Evolutionary conservation across 2,888 invertebrate genomes (phyloP).

Genomic region (Phengaris alcon): DNA sequence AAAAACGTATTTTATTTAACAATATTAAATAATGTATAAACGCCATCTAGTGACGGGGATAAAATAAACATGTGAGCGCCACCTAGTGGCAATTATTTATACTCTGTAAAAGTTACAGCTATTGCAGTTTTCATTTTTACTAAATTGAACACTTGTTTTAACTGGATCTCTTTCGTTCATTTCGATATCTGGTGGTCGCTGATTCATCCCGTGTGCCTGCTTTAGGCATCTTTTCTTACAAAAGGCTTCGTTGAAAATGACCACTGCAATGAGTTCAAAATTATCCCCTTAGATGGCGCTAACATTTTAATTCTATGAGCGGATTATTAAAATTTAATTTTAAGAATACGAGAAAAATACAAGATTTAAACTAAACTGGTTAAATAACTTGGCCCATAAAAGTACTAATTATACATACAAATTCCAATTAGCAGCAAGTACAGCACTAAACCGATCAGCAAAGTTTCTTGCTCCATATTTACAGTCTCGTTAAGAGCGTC

Average conservation of each 20-base stretch:
- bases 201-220: conserved; percentile 45
- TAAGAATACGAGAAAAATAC: too few species aligned
- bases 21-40: background rate
- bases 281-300: conserved; percentile 38
- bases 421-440: conserved; percentile 56
- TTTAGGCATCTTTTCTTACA: conserved; percentile 57
- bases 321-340: too few species aligned
- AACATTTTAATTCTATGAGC: background rate
- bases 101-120: background rate
- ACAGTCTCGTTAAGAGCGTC: too few species aligned
- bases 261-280: conserved; percentile 47
- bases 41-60: background rate
- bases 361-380: background rate
- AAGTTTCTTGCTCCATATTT: conserved; percentile 49
- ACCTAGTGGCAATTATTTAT: conserved; percentile 38
- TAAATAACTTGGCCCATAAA: background rate
- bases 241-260: conserved; percentile 60
- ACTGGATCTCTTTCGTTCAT: conserved; percentile 48
- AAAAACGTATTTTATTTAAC: background rate
- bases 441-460: conserved; percentile 52
- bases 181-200: conserved; percentile 48
- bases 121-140: background rate
- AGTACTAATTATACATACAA: conserved; percentile 46
- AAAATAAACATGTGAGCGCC: conserved; percentile 35
- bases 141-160: conserved; percentile 27